A percentile compares a stretch with the other conserved stretches of the same genome.
Conservation (phyloP, 1,140 invertebrate genomes). For the Drosophila neocordata region DNA sequence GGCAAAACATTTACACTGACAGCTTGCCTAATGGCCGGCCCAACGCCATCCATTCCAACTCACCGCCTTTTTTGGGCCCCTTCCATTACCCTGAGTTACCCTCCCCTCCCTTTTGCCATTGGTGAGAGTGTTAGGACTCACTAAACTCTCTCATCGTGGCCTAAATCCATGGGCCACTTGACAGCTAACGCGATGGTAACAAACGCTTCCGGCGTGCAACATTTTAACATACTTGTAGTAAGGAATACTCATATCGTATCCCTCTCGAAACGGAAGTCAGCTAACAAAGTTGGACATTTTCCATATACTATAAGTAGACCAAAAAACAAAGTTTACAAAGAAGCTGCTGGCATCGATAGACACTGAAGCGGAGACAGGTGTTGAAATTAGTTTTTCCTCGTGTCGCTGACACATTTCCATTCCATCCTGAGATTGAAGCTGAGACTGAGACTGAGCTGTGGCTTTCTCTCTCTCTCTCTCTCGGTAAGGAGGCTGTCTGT, state of each 20-base stretch:
- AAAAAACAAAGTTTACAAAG: slow-evolving; percentile 36
- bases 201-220: slow-evolving; percentile 64
- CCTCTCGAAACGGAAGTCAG: slow-evolving; percentile 44
- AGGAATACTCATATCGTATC: slow-evolving; percentile 19
- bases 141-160: slow-evolving; percentile 42
- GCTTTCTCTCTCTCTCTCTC: background rate
- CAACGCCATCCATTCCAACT: slow-evolving; percentile 2
- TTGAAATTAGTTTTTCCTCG: slow-evolving; percentile 68
- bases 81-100: background rate
- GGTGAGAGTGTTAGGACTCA: slow-evolving; percentile 7
- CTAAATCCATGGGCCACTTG: slow-evolving; percentile 68
- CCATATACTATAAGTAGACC: slow-evolving; percentile 40
- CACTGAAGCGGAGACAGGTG: slow-evolving; percentile 46
- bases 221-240: slow-evolving; percentile 20
- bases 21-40: slow-evolving; percentile 56
- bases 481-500: slow-evolving; percentile 19
- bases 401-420: slow-evolving; percentile 31
- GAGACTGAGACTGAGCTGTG: slow-evolving; percentile 5
- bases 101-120: slow-evolving; percentile 25
- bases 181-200: slow-evolving; percentile 67
- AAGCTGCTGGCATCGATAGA: slow-evolving; percentile 18
- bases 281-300: slow-evolving; percentile 69
- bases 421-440: slow-evolving; percentile 6
- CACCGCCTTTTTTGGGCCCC: slow-evolving; percentile 21
- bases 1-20: slow-evolving; percentile 49